Base-by-base conservation (phyloP, 2,888 invertebrate genomes). In the Cerastis leucographa region DNA sequence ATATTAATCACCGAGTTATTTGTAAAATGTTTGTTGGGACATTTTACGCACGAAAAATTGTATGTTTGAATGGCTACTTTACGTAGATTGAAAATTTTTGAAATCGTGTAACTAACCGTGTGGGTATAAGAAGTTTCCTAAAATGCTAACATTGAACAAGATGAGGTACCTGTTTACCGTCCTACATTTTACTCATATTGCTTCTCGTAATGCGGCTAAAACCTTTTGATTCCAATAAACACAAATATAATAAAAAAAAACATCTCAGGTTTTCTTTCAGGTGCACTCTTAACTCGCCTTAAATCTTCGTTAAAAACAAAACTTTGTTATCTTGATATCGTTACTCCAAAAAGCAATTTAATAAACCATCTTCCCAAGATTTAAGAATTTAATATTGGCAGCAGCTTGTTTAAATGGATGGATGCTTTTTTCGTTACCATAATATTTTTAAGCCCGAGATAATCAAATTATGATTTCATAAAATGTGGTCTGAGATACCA, bases 351-450 rank as follows among this genome's bases (percentile, higher is more conserved):
- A 88, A 88, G 88, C 89, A 91, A 91, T 92, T 92, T 92, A 90
- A 91, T 91, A 88, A 85, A 89, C 88, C 90, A 88, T 88, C 88
- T 90, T 89, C 78, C 86, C 88, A 90, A 92, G 91, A 92, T 93
- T 94, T 93, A 92, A 92, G 93, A 94, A 94, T 94, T 93, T 94
- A 95, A 95, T 95, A 95, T 94, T 91, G 92, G 94, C 90, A 93
- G 93, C 94, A 94, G 94, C 94, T 94, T 94, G 94, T 91, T 91
- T 91, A 89, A 94, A 94, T 94, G 93, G 92, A 91, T 89, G 90
- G 91, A 91, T 92, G 92, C 90, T 93, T 93, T 92, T 93, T 93
- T 93, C 92, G 89, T 94, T 93, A 92, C 85, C 93, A 93, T 94
- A 94, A 90, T 64, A 64, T 93, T 94, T 93, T 86, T 88, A 91